Evolutionary conservation across 2,113 vertebrate species (phyloP).

Genomic region (Notarius lentiginosus): DNA sequence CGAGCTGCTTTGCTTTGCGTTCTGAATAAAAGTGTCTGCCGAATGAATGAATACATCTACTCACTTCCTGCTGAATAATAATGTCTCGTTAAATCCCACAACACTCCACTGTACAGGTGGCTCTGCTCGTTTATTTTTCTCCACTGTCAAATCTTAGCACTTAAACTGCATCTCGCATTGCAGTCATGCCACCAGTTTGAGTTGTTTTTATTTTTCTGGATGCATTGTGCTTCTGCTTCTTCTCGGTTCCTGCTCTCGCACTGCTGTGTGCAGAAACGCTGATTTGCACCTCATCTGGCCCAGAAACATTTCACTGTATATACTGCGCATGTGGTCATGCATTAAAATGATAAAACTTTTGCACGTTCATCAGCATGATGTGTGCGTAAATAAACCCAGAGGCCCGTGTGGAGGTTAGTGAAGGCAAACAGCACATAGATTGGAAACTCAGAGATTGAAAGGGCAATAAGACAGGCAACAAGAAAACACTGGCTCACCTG

Average conservation of each 20-base stretch:
- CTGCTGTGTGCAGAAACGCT: not conserved
- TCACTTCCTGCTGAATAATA: not conserved
- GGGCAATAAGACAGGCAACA: not conserved
- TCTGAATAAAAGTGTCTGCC: not conserved
- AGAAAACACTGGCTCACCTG: conserved; percentile 45
- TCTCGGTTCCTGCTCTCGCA: not conserved
- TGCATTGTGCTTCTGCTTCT: not conserved
- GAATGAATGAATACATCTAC: not conserved
- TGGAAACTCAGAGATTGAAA: conserved; percentile 1
- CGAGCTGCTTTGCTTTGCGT: not conserved
- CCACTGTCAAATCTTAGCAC: not conserved
- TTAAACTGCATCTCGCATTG: not conserved
- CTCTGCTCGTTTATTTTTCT: not conserved
- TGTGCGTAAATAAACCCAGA: not conserved
- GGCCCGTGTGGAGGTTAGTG: conserved; percentile 21
- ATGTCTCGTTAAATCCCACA: not conserved
- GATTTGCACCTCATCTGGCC: not conserved
- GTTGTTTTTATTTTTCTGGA: not conserved
- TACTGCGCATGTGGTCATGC: not conserved
- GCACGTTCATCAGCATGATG: not conserved
- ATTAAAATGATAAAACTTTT: not conserved
- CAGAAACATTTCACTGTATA: not conserved
- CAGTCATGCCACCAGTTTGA: not conserved
- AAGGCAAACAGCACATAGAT: conserved; percentile 40
- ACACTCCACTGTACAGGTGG: too few species aligned